Evolutionary conservation across 1,140 invertebrate species (phyloP).

Genomic region (Galendromus occidentalis): DNA sequence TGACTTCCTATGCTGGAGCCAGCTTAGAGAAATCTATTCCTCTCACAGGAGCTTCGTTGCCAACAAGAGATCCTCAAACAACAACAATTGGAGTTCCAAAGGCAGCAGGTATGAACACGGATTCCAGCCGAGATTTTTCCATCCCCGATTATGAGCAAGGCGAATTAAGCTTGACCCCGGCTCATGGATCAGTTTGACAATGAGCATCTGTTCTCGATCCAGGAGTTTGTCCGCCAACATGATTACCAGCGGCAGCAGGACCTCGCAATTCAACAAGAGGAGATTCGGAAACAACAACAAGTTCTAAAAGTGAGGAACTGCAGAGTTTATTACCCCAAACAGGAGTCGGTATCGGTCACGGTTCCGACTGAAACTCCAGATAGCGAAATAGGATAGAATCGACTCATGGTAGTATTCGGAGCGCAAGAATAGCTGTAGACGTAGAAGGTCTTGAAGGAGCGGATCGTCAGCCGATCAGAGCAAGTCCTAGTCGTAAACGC

Average conservation of each 20-base stretch:
- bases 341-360: no score
- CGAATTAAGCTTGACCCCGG: no score
- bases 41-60: neutral
- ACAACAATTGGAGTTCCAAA: conserved; percentile 7
- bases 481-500: no score
- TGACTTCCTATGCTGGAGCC: neutral
- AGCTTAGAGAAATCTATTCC: neutral
- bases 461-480: no score
- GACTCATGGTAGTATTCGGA: no score
- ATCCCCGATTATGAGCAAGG: no score
- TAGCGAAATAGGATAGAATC: no score
- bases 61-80: conserved; percentile 9
- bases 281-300: conserved; percentile 1
- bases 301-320: neutral
- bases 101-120: neutral
- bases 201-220: neutral
- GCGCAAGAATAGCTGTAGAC: no score
- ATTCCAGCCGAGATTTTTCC: no score
- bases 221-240: neutral
- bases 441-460: no score
- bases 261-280: neutral
- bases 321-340: neutral
- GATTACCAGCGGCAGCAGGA: neutral
- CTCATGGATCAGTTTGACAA: no score
- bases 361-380: no score